Percentiles rank a stretch among this genome's conserved stretches.
phyloP scores from a whole-genome alignment of 2,797 vertebrate genomes.

The Cirrhinus molitorella region DNA sequence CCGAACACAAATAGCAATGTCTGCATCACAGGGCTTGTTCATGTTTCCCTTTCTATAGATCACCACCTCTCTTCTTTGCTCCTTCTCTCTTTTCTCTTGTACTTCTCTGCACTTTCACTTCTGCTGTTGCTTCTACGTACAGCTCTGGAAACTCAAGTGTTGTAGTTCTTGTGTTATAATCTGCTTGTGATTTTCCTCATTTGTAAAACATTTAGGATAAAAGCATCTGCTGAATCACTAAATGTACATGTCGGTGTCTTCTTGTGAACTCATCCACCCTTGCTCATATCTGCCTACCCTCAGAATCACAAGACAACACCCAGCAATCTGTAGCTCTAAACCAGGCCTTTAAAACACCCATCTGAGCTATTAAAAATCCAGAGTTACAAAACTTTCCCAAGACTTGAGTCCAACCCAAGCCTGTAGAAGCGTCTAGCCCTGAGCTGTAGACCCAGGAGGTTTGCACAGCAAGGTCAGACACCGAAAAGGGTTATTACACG shows the following conservation, averaged over 20 bases:
- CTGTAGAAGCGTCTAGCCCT: conserved; percentile 19
- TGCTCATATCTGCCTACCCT: conserved; percentile 46
- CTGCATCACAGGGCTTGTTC: conserved; percentile 18
- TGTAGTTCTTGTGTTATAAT: not conserved
- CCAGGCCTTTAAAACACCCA: conserved; percentile 53
- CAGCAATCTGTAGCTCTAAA: conserved; percentile 66
- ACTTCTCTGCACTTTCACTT: conserved; percentile 7
- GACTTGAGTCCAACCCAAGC: conserved; percentile 23
- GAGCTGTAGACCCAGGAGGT: conserved; percentile 32
- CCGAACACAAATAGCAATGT: conserved; percentile 38
- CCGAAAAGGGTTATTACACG: conserved; percentile 51
- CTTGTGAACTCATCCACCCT: conserved; percentile 39
- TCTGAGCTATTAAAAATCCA: conserved; percentile 59
- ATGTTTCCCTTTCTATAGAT: not conserved
- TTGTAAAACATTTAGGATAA: not conserved
- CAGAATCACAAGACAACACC: conserved; percentile 63
- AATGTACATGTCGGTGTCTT: not conserved
- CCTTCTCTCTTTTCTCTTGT: not conserved
- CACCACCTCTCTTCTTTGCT: not conserved
- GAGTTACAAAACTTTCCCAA: conserved; percentile 19
- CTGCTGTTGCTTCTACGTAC: not conserved
- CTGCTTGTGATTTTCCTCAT: not conserved
- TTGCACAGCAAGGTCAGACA: conserved; percentile 28
- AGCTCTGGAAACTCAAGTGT: not conserved
- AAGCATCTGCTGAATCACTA: not conserved